phyloP scores from a whole-genome alignment of 2,888 invertebrate species.

The Dromius quadrimaculatus region DNA sequence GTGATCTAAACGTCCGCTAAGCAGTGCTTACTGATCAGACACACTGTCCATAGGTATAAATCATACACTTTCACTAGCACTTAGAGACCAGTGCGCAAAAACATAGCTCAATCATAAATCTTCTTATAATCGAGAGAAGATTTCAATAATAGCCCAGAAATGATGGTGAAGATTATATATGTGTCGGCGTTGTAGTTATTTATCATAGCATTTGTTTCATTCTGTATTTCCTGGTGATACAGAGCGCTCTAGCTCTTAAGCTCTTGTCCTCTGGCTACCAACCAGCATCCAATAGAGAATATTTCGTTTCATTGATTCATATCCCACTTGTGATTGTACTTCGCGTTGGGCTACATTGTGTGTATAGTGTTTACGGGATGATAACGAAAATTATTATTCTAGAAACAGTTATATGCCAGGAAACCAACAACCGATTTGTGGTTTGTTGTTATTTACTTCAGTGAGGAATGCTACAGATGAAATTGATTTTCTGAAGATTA shows the following conservation, averaged over 20 bases:
- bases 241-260: too few relatives aligned
- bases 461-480: constrained; percentile 8
- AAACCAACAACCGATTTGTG: neutral
- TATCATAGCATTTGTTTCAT: constrained; percentile 18
- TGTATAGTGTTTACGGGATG: constrained; percentile 35
- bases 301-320: constrained; percentile 23
- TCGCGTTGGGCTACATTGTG: constrained; percentile 21
- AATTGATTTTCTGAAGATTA: constrained; percentile 26
- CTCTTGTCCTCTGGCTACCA: constrained; percentile 6
- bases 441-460: neutral
- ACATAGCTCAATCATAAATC: constrained; percentile 31
- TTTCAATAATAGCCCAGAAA: constrained; percentile 34
- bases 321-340: constrained; percentile 31
- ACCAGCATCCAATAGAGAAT: constrained; percentile 15
- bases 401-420: constrained; percentile 26
- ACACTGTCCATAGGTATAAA: constrained; percentile 28
- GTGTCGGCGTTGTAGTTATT: constrained; percentile 13
- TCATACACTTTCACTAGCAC: constrained; percentile 41
- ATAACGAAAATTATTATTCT: constrained; percentile 33
- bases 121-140: constrained; percentile 34
- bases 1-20: constrained; percentile 34
- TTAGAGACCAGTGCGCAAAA: constrained; percentile 18
- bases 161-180: constrained; percentile 10
- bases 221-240: constrained; percentile 31
- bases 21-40: constrained; percentile 35